Evolutionary conservation across 1,140 invertebrate genomes (phyloP).

Genomic region (Maconellicoccus hirsutus): DNA sequence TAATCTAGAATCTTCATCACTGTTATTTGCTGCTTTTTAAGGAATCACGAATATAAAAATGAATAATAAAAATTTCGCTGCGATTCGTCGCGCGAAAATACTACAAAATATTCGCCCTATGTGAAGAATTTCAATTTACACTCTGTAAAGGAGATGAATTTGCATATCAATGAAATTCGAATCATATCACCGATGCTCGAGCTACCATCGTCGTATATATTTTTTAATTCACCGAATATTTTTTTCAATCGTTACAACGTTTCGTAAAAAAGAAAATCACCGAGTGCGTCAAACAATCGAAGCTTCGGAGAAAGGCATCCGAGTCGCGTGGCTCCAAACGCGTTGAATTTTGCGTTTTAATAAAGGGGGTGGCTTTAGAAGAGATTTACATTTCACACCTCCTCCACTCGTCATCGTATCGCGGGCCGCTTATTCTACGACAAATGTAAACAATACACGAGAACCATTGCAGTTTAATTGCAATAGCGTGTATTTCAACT

Average conservation of each 20-base stretch:
- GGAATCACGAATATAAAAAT: background rate
- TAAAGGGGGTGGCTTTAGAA: background rate
- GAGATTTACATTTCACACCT: constrained; percentile 8
- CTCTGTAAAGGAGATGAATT: background rate
- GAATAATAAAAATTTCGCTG: background rate
- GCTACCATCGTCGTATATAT: background rate
- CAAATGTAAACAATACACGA: background rate
- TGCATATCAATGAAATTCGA: background rate
- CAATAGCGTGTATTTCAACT: background rate
- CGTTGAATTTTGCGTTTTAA: background rate
- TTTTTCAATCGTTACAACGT: background rate
- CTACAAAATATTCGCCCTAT: background rate
- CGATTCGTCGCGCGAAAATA: background rate
- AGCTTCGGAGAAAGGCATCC: background rate
- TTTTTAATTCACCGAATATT: background rate
- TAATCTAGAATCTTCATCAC: too few species aligned
- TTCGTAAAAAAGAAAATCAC: background rate
- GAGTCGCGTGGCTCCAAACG: background rate
- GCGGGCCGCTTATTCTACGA: background rate
- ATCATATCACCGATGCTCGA: background rate
- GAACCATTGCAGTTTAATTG: constrained; percentile 3
- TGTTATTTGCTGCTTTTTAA: too few species aligned
- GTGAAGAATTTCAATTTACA: background rate
- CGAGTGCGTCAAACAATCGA: background rate
- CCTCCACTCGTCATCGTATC: background rate